Conservation (phyloP, 2,888 invertebrate genomes). For the Theodoxus fluviatilis region DNA sequence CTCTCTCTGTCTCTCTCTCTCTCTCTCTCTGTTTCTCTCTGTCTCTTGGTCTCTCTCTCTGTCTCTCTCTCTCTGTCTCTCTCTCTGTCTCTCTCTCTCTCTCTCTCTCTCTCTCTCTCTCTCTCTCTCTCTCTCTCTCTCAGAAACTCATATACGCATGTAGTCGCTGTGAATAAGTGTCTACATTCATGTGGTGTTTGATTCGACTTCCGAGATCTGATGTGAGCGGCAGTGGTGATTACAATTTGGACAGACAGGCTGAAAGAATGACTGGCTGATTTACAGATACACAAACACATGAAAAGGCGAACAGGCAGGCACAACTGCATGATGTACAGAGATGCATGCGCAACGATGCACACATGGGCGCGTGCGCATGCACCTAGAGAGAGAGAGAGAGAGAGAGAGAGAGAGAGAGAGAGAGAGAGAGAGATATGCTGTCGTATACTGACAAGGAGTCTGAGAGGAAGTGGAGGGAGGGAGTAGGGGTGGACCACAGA, state of each 20-base stretch:
- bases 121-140: background rate
- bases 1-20: background rate
- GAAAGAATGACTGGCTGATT: too few relatives aligned
- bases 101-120: background rate
- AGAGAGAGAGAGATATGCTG: background rate
- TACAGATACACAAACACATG: too few relatives aligned
- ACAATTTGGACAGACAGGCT: too few relatives aligned
- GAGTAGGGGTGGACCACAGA: slow-evolving; percentile 13
- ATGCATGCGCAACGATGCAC: too few relatives aligned
- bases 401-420: slow-evolving; percentile 1
- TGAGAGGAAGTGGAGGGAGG: background rate
- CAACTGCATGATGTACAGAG: too few relatives aligned
- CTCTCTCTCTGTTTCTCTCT: background rate
- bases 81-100: background rate
- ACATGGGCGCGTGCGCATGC: too few relatives aligned
- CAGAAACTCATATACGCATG: too few relatives aligned
- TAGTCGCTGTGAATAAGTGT: too few relatives aligned
- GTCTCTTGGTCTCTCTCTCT: background rate
- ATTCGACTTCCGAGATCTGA: too few relatives aligned
- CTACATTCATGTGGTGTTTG: too few relatives aligned
- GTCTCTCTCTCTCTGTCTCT: background rate
- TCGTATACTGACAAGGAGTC: background rate
- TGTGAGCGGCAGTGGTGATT: too few relatives aligned
- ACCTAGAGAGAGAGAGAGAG: background rate
- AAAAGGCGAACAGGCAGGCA: too few relatives aligned